Percentiles rank a stretch among this genome's conserved stretches.
Evolutionary conservation across 2,797 vertebrate genomes (phyloP).

Genomic region (Bradypodion ventrale): DNA sequence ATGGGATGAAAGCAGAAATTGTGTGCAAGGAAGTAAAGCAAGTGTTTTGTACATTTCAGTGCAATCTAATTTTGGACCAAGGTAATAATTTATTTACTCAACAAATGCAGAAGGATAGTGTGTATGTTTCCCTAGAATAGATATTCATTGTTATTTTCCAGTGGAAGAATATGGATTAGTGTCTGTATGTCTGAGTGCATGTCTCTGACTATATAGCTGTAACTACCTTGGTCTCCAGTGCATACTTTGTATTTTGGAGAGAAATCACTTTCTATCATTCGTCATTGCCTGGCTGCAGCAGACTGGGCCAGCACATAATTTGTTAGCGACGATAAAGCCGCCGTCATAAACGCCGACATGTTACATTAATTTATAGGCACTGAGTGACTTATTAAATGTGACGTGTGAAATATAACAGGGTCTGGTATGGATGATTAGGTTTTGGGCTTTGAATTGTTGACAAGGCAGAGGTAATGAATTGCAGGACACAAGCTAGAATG

Average conservation of each 20-base stretch:
- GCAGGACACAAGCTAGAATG: conserved; percentile 75
- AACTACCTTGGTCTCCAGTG: conserved; percentile 58
- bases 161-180: neutral
- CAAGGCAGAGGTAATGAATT: conserved; percentile 87
- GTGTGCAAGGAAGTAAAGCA: neutral
- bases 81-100: neutral
- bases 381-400: conserved; percentile 89
- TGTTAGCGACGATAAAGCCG: conserved; percentile 82
- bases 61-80: neutral
- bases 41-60: neutral
- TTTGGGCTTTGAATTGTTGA: conserved; percentile 86
- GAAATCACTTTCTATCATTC: conserved; percentile 78
- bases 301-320: conserved; percentile 81
- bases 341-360: conserved; percentile 83
- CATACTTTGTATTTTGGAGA: conserved; percentile 73
- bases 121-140: neutral
- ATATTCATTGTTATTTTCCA: neutral
- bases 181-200: conserved; percentile 3
- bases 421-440: conserved; percentile 85
- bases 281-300: conserved; percentile 77
- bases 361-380: conserved; percentile 87
- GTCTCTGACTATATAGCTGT: neutral
- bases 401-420: conserved; percentile 85
- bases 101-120: neutral
- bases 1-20: neutral